Evolutionary conservation across 2,797 vertebrate species (phyloP), one percentile per base, ranked within the genome.

Genomic region (Gymnocypris eckloni): DNA sequence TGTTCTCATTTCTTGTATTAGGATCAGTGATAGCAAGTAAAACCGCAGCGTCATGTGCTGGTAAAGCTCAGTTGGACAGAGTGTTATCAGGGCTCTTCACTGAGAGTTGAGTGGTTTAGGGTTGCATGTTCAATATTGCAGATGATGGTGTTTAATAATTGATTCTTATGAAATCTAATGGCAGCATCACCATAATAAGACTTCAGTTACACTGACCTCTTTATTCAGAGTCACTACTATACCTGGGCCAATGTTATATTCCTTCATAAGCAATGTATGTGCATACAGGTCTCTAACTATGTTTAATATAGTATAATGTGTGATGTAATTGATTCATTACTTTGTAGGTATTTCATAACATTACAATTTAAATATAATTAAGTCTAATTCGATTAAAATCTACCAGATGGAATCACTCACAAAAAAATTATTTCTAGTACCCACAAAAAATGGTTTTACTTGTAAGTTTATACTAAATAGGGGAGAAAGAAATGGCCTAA

Each of bases 91-190:
- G 81, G 82, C 84, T 93, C 91, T 93, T 90, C 91, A 90, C 93
- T 92, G 92, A 82, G 86, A 83, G 87, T 83, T 90, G 84, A 77
- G 89, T 88, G 76, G 81, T 84, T 84, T 76, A 86, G 86, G 89
- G 86, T 85, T 85, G 86, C 87, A 15, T 13, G 69, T 92, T 93
- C 91, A 89, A 85, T 94, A 93, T 93, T 94, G 89, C 92, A 91
- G 89, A 90, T 75, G 69, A 66, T 91, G 66, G 91, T 91, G 92
- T 93, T 94, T 89, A 94, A 93, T 95, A 90, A 94, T 94, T 93
- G 84, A 90, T 85, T 76, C 75, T 87, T 88, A 86, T 88, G 82
- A 86, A 87, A 84, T 72, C 73, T 84, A 87, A 88, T 87, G 89
- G 78, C 20, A 85, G 77, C 77, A 64, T 80, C 76, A 73, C 54